Evolutionary conservation across 37 sponge, comb jelly and placozoan genomes (phyloP), one percentile per base, ranked within the genome.

Genomic region (Amphimedon queenslandica): DNA sequence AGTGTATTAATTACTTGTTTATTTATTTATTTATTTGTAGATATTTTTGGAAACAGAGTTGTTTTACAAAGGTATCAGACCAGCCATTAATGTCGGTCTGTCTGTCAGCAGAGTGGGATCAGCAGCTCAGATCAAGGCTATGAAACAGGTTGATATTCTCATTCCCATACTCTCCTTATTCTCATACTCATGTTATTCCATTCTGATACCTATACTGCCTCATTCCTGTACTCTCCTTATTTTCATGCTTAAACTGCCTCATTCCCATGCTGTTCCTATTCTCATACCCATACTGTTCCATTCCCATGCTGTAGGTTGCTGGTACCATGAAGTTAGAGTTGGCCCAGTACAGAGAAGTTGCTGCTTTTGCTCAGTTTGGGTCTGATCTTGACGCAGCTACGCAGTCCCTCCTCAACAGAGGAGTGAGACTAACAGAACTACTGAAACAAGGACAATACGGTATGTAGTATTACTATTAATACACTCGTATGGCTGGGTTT

Each of bases 281-380:
- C 66, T 6, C 66, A n/a, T 28, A 36, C 66, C 66, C 70, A 3
- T n/a, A 21, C 25, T n/a, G 27, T 4, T 37, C 53, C 13, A 18
- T 27, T 71, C 55, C 57, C 42, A 61, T 43, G 30, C 11, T 70
- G 33, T 28, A 96, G 97, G 97, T 96, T 80, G 99, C 99, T 67
- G 99, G 99, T 36, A 89, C 96, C 39, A 98, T 98, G 99, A 98
- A 98, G 86, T 86, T 98, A 56, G 99, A 98, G 69, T 69, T 98
- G 67, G 99, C 99, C 30, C 99, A 98, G 83, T 98, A 98, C 70
- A 82, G 99, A 75, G 99, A 98, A 67, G 99, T 98, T 25, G 99
- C 99, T 63, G 99, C 99, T 21, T 98, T 98, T 87, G 99, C 99
- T 37, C 99, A 98, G 91, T 98, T 98, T 84, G 99, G 99, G 23